Base-by-base conservation (phyloP, 2,888 invertebrate genomes). In the Zaprionus bogoriensis region DNA sequence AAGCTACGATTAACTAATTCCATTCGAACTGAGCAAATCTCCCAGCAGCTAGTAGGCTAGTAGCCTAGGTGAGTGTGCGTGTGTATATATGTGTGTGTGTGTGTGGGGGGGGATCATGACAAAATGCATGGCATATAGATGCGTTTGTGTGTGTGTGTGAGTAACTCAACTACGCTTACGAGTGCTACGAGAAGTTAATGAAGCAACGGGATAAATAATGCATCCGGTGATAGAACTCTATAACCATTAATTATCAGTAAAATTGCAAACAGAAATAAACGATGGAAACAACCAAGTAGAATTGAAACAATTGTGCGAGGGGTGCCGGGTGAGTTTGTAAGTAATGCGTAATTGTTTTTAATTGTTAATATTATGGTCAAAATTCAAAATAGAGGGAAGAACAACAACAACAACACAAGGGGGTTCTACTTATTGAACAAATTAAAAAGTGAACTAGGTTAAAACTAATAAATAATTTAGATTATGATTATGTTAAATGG, bases 381-480 rank as follows among this genome's bases (percentile, higher is more conserved):
- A n/a, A n/a, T 38, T 19, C 23, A 47, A 17, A 28, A 47, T n/a
- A n/a, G n/a, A n/a, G n/a, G 22, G 5, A 41, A 14, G 27, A 30
- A 22, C 7, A 54, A 46, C 38, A 60, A 64, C 46, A 66, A 32
- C 41, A 74, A 42, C 22, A 50, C 22, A 59, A 52, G 25, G 39
- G 14, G 17, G 3, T 27, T 38, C 20, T 54, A 54, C n/a, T 10
- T n/a, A 25, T 36, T 32, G 45, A 27, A 30, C 9, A 36, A 48
- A 53, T 7, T 14, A 22, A 48, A 46, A 32, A 45, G 27, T 30
- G 12, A 46, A 12, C 20, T 17, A 6, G 9, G 20, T 22, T 20
- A 53, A 32, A 44, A 66, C 42, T 32, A 45, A 66, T 48, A 45
- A 45, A 23, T 59, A 67, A 66, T 66, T 67, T 60, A 6, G 51